Conservation (phyloP, 37 sponge, comb jelly and placozoan species). For the Cladorhizidae sp. region DNA sequence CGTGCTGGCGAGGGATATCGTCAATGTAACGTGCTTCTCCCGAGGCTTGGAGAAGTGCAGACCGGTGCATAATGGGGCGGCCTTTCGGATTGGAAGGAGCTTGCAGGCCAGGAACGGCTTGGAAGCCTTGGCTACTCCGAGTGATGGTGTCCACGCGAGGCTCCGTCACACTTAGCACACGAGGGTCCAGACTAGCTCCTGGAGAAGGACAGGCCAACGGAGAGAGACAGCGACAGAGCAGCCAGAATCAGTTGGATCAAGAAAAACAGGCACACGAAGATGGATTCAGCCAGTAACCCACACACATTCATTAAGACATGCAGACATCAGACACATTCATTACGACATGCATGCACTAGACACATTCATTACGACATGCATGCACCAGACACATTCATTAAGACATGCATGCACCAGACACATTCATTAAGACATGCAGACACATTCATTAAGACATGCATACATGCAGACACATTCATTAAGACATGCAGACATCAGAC, state of each 20-base stretch:
- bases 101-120: conserved; percentile 42
- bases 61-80: conserved; percentile 78
- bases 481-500: too few species aligned
- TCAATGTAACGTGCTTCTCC: conserved; percentile 85
- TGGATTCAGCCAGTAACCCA: neutral
- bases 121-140: conserved; percentile 60
- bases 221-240: neutral
- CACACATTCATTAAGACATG: neutral
- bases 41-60: conserved; percentile 79
- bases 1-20: conserved; percentile 72
- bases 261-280: neutral
- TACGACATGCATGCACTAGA: too few species aligned
- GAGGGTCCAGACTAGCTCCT: neutral
- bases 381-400: too few species aligned
- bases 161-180: conserved; percentile 4
- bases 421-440: too few species aligned
- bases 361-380: too few species aligned
- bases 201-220: neutral
- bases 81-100: conserved; percentile 52
- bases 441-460: too few species aligned
- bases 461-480: too few species aligned
- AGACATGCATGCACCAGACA: too few species aligned
- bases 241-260: too few species aligned
- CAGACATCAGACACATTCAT: too few species aligned
- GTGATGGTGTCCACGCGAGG: conserved; percentile 18